phyloP scores from a whole-genome alignment of 2,888 invertebrate species.

The Pantelozetes paolii region DNA sequence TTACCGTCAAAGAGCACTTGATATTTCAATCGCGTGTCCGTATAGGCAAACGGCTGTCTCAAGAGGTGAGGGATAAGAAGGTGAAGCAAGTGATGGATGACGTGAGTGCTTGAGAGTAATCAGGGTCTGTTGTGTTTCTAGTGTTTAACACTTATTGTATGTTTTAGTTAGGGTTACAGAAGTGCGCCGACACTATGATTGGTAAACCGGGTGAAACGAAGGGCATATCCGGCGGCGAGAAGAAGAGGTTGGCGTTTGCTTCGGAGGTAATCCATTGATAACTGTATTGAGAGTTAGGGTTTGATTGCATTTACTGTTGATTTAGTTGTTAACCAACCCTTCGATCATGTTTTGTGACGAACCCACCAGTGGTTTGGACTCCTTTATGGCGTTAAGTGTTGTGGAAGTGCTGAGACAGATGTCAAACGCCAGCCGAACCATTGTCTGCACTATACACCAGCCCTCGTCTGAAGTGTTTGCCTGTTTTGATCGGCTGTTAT shows the following conservation, averaged over 20 bases:
- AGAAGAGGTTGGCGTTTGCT: conserved; percentile 89
- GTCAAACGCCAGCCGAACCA: conserved; percentile 55
- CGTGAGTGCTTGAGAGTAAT: neutral
- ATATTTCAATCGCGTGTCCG: conserved; percentile 43
- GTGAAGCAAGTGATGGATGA: conserved; percentile 29
- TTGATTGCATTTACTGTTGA: no score
- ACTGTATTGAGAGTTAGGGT: neutral
- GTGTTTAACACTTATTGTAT: neutral
- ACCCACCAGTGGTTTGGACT: conserved; percentile 92
- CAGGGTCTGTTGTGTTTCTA: neutral
- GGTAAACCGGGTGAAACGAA: conserved; percentile 80
- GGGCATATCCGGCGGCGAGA: conserved; percentile 94
- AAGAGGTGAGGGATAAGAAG: neutral
- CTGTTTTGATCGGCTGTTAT: conserved; percentile 56
- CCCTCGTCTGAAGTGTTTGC: conserved; percentile 57
- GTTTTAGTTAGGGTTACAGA: conserved; percentile 69
- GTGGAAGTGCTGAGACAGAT: conserved; percentile 62
- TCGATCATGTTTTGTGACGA: conserved; percentile 91
- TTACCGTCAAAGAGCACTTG: conserved; percentile 52
- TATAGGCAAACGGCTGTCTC: neutral
- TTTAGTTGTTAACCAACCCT: conserved; percentile 83
- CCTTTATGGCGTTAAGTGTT: conserved; percentile 93
- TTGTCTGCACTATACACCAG: conserved; percentile 59
- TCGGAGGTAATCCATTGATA: conserved; percentile 65
- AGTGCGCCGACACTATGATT: conserved; percentile 84